Conservation (phyloP, 2,888 invertebrate genomes). For the Matsumyia berberina region DNA sequence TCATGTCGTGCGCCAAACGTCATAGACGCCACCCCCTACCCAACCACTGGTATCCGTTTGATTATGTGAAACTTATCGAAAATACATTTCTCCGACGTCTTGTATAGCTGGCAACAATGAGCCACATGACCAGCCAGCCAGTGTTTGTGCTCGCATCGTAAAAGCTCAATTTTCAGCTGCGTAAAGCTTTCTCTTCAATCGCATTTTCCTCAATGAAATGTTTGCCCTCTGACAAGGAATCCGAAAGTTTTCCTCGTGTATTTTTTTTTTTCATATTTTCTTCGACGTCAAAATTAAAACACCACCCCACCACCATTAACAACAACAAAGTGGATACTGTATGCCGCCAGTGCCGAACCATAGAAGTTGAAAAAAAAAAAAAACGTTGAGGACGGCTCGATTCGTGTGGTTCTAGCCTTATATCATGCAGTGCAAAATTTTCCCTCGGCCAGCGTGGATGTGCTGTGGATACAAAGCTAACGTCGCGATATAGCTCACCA, state of each 20-base stretch:
- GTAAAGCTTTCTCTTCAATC: slow-evolving; percentile 60
- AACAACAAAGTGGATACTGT: neutral
- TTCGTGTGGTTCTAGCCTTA: slow-evolving; percentile 40
- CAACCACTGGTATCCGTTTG: neutral
- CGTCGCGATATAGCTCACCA: neutral
- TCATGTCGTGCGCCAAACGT: slow-evolving; percentile 13
- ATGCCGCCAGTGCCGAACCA: neutral
- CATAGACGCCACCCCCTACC: slow-evolving; percentile 15
- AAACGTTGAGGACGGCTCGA: slow-evolving; percentile 43
- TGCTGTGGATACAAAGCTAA: slow-evolving; percentile 48
- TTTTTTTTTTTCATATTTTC: slow-evolving; percentile 38
- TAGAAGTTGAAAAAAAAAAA: no score
- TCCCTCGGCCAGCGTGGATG: slow-evolving; percentile 64
- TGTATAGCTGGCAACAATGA: slow-evolving; percentile 51
- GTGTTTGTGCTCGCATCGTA: slow-evolving; percentile 53
- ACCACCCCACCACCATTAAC: neutral
- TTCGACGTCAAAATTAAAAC: slow-evolving; percentile 34
- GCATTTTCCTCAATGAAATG: slow-evolving; percentile 61
- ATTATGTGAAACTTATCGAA: slow-evolving; percentile 1
- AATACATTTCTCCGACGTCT: slow-evolving; percentile 5
- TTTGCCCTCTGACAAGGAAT: slow-evolving; percentile 37
- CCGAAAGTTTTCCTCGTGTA: slow-evolving; percentile 40
- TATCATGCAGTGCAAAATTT: slow-evolving; percentile 57
- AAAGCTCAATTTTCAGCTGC: slow-evolving; percentile 50
- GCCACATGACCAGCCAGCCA: slow-evolving; percentile 34